phyloP scores from a whole-genome alignment of 2,888 invertebrate species.

The Pachydiplax longipennis region DNA sequence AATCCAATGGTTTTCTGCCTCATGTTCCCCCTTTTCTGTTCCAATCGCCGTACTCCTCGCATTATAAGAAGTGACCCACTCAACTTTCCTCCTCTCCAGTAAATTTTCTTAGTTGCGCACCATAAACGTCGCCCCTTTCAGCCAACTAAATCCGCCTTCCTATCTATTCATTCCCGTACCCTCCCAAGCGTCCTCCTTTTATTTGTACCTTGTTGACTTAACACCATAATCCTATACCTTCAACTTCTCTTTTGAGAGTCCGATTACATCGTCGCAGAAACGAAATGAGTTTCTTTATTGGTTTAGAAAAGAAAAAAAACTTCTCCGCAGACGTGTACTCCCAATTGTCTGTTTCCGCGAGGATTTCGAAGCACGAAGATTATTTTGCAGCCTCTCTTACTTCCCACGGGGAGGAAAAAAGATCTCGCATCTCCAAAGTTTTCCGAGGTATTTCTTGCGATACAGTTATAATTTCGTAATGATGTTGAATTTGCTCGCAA shows the following conservation, averaged over 20 bases:
- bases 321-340: neutral
- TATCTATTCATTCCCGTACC: no score
- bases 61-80: neutral
- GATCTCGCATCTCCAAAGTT: neutral
- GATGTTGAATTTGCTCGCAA: neutral
- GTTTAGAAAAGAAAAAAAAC: neutral
- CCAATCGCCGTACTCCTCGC: neutral
- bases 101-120: neutral
- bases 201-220: neutral
- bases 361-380: neutral
- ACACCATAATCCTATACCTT: neutral
- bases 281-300: neutral
- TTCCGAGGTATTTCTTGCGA: neutral
- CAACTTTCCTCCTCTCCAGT: neutral
- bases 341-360: neutral
- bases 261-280: neutral
- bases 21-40: neutral
- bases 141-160: neutral
- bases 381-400: neutral
- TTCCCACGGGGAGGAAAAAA: neutral
- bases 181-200: neutral
- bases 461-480: neutral
- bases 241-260: neutral
- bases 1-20: neutral
- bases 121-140: neutral